Conservation (phyloP, 2,888 invertebrate species). For the Orthosia gracilis region DNA sequence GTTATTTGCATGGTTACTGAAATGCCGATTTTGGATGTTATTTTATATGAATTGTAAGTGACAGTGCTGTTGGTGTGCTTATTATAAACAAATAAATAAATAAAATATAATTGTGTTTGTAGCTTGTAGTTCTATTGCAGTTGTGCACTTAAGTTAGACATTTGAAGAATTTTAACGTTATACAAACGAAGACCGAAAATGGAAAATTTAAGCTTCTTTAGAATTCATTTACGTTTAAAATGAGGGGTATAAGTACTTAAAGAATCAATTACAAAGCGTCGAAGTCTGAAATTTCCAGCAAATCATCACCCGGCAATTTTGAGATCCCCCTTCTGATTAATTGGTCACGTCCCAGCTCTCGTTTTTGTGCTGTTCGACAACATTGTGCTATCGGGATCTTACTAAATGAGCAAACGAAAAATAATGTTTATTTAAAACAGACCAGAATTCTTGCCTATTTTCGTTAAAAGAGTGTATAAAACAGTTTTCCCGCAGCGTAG, state of each 20-base stretch:
- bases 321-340: conserved; percentile 51
- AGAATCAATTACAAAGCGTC: conserved; percentile 28
- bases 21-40: no score
- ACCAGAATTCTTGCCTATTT: conserved; percentile 23
- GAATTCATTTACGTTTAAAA: background rate
- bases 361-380: conserved; percentile 38
- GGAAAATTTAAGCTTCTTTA: background rate
- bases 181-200: background rate
- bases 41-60: no score
- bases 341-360: conserved; percentile 56
- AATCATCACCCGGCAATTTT: conserved; percentile 44
- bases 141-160: background rate
- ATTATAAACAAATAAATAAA: no score
- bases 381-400: conserved; percentile 24
- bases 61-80: no score
- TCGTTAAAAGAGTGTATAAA: conserved; percentile 28
- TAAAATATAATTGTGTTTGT: background rate
- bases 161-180: conserved; percentile 17
- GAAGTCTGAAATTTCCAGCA: conserved; percentile 33
- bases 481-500: conserved; percentile 41
- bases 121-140: conserved; percentile 1
- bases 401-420: conserved; percentile 24
- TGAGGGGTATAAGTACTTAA: background rate
- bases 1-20: no score
- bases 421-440: background rate